Conservation (phyloP, 2,888 invertebrate species). For the Silvanus unidentatus region DNA sequence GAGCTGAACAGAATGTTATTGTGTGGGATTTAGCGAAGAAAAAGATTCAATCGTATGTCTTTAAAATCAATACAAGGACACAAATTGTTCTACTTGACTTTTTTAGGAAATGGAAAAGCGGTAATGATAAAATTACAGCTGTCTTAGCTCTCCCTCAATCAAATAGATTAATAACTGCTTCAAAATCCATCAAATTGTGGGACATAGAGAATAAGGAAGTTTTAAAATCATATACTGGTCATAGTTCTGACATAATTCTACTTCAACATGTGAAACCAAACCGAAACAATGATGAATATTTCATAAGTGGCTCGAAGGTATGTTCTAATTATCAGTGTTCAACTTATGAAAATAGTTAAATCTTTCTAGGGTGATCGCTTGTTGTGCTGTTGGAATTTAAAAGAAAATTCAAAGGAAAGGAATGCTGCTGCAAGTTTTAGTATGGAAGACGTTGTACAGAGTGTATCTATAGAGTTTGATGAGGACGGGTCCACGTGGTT, state of each 20-base stretch:
- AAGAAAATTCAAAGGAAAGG: slow-evolving; percentile 46
- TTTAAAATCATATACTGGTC: slow-evolving; percentile 59
- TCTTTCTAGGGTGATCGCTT: slow-evolving; percentile 42
- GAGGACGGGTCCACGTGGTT: slow-evolving; percentile 49
- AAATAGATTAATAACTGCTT: slow-evolving; percentile 42
- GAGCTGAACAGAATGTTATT: slow-evolving; percentile 51
- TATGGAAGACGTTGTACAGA: slow-evolving; percentile 63
- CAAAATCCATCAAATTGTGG: slow-evolving; percentile 57
- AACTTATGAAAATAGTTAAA: neutral
- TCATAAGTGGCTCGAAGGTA: slow-evolving; percentile 48
- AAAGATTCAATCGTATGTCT: slow-evolving; percentile 48
- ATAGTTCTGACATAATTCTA: slow-evolving; percentile 53
- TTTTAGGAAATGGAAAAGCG: slow-evolving; percentile 62
- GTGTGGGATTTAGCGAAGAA: slow-evolving; percentile 53
- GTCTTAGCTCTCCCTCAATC: slow-evolving; percentile 56
- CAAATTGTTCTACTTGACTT: slow-evolving; percentile 1
- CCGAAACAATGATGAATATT: slow-evolving; percentile 36
- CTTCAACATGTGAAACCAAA: slow-evolving; percentile 42
- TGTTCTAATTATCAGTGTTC: too few species aligned
- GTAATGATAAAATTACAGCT: slow-evolving; percentile 52
- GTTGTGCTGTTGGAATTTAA: slow-evolving; percentile 50
- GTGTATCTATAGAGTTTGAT: slow-evolving; percentile 48
- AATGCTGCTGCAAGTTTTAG: slow-evolving; percentile 55
- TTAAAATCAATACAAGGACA: too few species aligned
- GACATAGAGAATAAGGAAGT: slow-evolving; percentile 54